Percentiles rank a stretch among this genome's conserved stretches.
Conservation (phyloP, 1,140 invertebrate genomes). For the Hyphantria cunea region DNA sequence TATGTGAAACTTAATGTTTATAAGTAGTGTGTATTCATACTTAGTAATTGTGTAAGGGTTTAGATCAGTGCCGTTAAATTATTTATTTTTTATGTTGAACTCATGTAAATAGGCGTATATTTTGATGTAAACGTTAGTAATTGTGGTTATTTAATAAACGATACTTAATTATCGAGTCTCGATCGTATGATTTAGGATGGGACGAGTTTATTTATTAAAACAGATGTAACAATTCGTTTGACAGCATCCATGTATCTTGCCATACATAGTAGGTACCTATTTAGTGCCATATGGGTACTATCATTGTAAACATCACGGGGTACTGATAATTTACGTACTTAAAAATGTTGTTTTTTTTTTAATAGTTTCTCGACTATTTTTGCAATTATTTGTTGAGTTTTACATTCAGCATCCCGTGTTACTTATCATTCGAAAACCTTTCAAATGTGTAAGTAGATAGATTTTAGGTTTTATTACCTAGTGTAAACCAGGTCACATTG, state of each 20-base stretch:
- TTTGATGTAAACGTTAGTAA: constrained; percentile 72
- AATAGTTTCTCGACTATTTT: constrained; percentile 40
- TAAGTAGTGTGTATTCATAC: constrained; percentile 72
- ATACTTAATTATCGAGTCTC: constrained; percentile 62
- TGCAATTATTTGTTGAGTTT: constrained; percentile 54
- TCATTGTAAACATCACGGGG: constrained; percentile 12
- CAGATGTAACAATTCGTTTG: constrained; percentile 25
- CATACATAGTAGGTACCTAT: constrained; percentile 33
- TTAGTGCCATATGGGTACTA: constrained; percentile 9
- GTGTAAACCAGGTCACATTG: constrained; percentile 77
- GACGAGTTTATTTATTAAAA: constrained; percentile 46
- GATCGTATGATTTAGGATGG: constrained; percentile 57
- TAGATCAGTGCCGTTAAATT: constrained; percentile 77
- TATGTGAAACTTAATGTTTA: constrained; percentile 65
- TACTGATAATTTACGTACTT: constrained; percentile 33
- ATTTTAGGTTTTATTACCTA: constrained; percentile 73
- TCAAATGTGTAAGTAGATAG: constrained; percentile 64
- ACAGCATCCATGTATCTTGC: constrained; percentile 32
- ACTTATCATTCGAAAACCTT: constrained; percentile 46
- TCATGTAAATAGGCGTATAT: constrained; percentile 75
- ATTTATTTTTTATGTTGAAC: constrained; percentile 80
- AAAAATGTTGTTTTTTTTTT: constrained; percentile 33
- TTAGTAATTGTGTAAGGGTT: constrained; percentile 70
- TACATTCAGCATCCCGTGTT: constrained; percentile 21
- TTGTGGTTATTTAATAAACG: constrained; percentile 74